Conservation (phyloP, 2,888 invertebrate genomes). For the Eilema caniola region DNA sequence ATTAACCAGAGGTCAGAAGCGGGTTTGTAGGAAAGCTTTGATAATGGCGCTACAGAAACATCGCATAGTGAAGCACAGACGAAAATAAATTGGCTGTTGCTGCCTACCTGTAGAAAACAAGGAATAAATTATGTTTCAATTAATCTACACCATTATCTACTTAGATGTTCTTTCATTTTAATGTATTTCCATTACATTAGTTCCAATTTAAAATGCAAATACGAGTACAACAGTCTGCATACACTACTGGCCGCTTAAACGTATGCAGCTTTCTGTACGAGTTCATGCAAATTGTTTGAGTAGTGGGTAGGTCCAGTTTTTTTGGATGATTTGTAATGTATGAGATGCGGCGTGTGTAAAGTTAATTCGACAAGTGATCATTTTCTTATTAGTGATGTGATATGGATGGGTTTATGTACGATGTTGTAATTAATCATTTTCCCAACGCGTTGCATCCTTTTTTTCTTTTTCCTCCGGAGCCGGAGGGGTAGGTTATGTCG, state of each 20-base stretch:
- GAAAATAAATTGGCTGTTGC: neutral
- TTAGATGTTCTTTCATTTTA: slow-evolving; percentile 10
- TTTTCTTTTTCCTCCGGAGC: too few relatives aligned
- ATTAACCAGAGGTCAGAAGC: too few relatives aligned
- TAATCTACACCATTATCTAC: slow-evolving; percentile 17
- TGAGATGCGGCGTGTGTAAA: slow-evolving; percentile 34
- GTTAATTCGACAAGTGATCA: slow-evolving; percentile 55
- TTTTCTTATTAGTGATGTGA: slow-evolving; percentile 53
- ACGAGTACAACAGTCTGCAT: slow-evolving; percentile 44
- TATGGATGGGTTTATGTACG: slow-evolving; percentile 48
- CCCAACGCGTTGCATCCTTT: too few relatives aligned
- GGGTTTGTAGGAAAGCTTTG: too few relatives aligned
- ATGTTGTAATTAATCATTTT: too few relatives aligned
- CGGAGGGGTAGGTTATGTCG: too few relatives aligned
- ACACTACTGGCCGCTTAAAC: slow-evolving; percentile 31
- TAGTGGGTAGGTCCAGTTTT: slow-evolving; percentile 28
- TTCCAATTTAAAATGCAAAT: slow-evolving; percentile 56
- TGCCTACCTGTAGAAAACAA: neutral
- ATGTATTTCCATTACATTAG: slow-evolving; percentile 42
- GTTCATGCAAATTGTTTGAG: slow-evolving; percentile 51
- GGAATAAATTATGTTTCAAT: neutral
- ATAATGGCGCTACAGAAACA: too few relatives aligned
- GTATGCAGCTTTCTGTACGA: slow-evolving; percentile 34
- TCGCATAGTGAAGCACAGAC: neutral
- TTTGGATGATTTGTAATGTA: slow-evolving; percentile 42